phyloP scores from a whole-genome alignment of 2,888 invertebrate genomes.

The Pyrrhia umbra region DNA sequence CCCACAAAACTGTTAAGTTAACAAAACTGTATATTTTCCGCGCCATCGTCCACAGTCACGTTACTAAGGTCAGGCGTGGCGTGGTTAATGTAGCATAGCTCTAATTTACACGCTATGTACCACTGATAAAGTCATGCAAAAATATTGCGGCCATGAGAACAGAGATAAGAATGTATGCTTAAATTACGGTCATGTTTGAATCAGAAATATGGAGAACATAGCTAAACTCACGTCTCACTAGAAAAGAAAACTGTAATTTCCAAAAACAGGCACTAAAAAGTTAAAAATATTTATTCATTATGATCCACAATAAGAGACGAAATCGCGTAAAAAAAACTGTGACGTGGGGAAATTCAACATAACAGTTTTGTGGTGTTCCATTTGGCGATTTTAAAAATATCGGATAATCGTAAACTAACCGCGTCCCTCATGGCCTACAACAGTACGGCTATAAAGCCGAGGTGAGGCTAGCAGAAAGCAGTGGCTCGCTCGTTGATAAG shows the following conservation, averaged over 20 bases:
- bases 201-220: too few species aligned
- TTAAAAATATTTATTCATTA: too few species aligned
- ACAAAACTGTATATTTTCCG: conserved; percentile 40
- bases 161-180: not conserved
- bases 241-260: too few species aligned
- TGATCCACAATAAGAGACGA: too few species aligned
- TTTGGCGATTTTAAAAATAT: too few species aligned
- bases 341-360: too few species aligned
- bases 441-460: conserved; percentile 46
- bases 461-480: conserved; percentile 63
- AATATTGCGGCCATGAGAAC: conserved; percentile 37
- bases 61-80: conserved; percentile 49
- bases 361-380: too few species aligned
- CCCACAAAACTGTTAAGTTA: conserved; percentile 31
- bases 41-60: conserved; percentile 24
- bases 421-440: conserved; percentile 30
- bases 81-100: conserved; percentile 62
- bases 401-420: not conserved
- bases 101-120: conserved; percentile 59
- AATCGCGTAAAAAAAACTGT: too few species aligned
- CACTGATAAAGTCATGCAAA: conserved; percentile 58
- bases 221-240: too few species aligned
- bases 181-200: too few species aligned
- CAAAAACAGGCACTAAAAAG: too few species aligned
- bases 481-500: conserved; percentile 59